These are phyloP conservation scores for Phyto melanocephala DNA, from an alignment of 2,888 invertebrate genomes.

Conservation along the genomic window DNA sequence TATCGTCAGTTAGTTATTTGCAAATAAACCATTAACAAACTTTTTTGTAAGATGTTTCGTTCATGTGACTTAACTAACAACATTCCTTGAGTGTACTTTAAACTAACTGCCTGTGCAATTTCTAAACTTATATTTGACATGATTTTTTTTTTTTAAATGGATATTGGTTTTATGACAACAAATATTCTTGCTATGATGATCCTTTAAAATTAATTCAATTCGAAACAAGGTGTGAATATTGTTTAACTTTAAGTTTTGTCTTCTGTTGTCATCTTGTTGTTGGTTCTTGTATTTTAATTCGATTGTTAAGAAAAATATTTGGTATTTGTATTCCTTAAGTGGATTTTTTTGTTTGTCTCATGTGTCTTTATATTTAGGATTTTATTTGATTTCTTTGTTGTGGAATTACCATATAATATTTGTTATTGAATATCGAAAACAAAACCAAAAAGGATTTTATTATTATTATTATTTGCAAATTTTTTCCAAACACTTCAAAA, in stretches of 20 bases:
- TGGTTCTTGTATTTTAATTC: background rate
- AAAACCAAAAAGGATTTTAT: conserved; percentile 27
- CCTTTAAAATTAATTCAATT: conserved; percentile 38
- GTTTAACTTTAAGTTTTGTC: background rate
- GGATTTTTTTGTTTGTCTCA: conserved; percentile 29
- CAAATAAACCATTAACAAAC: too few species aligned
- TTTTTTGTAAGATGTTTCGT: too few species aligned
- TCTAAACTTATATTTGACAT: conserved; percentile 6
- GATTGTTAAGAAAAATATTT: conserved; percentile 8
- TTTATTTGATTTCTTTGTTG: conserved; percentile 6
- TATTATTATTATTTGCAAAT: conserved; percentile 34
- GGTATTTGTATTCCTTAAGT: conserved; percentile 38
- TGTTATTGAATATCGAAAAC: background rate
- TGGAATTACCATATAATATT: conserved; percentile 41
- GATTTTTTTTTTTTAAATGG: conserved; percentile 35
- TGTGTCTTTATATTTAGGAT: conserved; percentile 26
- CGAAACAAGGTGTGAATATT: conserved; percentile 45
- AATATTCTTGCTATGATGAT: conserved; percentile 5
- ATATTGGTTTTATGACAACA: conserved; percentile 30
- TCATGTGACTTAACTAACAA: too few species aligned
- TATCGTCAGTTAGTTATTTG: too few species aligned
- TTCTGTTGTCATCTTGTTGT: background rate
- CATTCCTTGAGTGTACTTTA: background rate
- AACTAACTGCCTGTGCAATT: background rate
- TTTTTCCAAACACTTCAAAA: conserved; percentile 13